These are phyloP conservation scores for Anableps anableps DNA, from an alignment of 2,797 vertebrate species.

Conservation along the genomic window DNA sequence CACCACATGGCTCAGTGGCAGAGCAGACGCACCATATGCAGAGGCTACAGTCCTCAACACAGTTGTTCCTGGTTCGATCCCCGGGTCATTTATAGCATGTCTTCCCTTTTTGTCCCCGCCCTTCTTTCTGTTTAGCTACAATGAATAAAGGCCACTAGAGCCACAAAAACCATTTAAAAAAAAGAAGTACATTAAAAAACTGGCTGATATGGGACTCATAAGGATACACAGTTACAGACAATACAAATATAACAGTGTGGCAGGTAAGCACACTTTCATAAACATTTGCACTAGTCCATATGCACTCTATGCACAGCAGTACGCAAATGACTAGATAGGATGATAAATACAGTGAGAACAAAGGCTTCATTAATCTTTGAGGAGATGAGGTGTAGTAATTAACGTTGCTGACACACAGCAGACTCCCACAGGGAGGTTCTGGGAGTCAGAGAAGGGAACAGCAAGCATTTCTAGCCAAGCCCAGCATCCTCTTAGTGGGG, in stretches of 20 bases:
- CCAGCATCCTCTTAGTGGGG: slow-evolving; percentile 57
- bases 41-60: background rate
- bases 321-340: slow-evolving; percentile 65
- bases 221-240: background rate
- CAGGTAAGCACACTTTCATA: slow-evolving; percentile 1
- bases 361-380: slow-evolving; percentile 72
- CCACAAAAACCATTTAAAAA: background rate
- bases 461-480: slow-evolving; percentile 48
- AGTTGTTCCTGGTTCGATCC: background rate
- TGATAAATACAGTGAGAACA: slow-evolving; percentile 58
- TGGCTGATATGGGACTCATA: slow-evolving; percentile 32
- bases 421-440: slow-evolving; percentile 65
- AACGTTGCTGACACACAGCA: slow-evolving; percentile 72
- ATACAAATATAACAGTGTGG: background rate
- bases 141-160: background rate
- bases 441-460: slow-evolving; percentile 67
- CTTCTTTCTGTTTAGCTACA: background rate
- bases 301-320: slow-evolving; percentile 32
- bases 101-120: background rate
- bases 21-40: background rate
- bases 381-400: slow-evolving; percentile 74
- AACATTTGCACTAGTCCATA: slow-evolving; percentile 19
- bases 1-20: background rate
- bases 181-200: slow-evolving; percentile 19
- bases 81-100: background rate